Evolutionary conservation across 35 echinoderm and acorn worm genomes (phyloP).

Genomic region (Apostichopus japonicus): DNA sequence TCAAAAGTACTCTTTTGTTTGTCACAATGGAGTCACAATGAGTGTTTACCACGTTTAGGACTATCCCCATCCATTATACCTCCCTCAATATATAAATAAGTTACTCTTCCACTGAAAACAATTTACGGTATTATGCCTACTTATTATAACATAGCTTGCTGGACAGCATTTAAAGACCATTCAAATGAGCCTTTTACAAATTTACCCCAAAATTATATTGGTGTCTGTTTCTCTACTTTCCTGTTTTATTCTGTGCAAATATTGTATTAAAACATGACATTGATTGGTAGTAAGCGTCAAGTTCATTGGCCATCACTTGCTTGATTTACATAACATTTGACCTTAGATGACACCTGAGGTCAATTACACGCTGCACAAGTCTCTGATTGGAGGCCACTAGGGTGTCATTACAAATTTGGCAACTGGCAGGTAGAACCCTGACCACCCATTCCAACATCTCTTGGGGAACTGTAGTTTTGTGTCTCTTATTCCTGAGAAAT

Average conservation of each 20-base stretch:
- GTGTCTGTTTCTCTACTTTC: not conserved
- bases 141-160: too few species aligned
- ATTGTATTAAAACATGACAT: not conserved
- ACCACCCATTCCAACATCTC: not conserved
- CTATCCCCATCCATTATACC: too few species aligned
- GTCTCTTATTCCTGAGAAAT: not conserved
- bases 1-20: too few species aligned
- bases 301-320: conserved; percentile 6
- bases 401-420: not conserved
- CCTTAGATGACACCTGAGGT: not conserved
- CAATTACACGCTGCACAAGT: not conserved
- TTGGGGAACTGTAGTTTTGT: not conserved
- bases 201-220: not conserved
- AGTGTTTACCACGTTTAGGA: too few species aligned
- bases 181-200: too few species aligned
- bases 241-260: not conserved
- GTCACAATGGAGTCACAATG: too few species aligned
- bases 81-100: too few species aligned
- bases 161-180: too few species aligned
- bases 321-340: conserved; percentile 11
- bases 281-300: conserved; percentile 9
- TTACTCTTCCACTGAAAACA: too few species aligned
- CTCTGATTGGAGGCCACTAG: not conserved
- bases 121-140: too few species aligned
- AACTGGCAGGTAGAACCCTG: not conserved